A percentile compares a stretch with the other conserved stretches of the same genome.
phyloP scores from a whole-genome alignment of 2,888 invertebrate species.

The Ormyrus labotus region DNA sequence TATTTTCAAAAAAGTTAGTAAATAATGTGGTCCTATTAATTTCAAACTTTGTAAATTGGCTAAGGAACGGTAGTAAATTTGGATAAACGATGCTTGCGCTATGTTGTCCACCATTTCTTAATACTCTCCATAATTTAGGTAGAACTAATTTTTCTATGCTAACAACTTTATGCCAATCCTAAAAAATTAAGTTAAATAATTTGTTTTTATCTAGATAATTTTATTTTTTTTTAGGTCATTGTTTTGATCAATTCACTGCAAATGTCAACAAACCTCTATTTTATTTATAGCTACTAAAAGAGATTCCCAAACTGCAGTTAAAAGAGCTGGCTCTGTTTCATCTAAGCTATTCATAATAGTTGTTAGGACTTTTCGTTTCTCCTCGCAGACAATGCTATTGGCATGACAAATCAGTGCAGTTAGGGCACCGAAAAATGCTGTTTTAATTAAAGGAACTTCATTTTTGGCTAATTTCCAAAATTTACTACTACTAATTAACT shows the following conservation, averaged over 20 bases:
- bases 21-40: constrained; percentile 78
- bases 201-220: neutral
- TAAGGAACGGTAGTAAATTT: constrained; percentile 86
- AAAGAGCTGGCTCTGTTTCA: constrained; percentile 82
- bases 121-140: constrained; percentile 82
- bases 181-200: constrained; percentile 63
- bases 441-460: constrained; percentile 76
- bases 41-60: constrained; percentile 80
- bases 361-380: constrained; percentile 79
- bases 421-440: constrained; percentile 84
- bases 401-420: constrained; percentile 80
- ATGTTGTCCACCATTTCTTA: constrained; percentile 86
- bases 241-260: too few species aligned
- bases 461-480: constrained; percentile 86
- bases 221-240: too few species aligned
- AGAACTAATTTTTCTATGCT: constrained; percentile 86
- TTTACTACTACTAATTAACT: constrained; percentile 79
- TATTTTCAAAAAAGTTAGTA: constrained; percentile 82
- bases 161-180: constrained; percentile 85
- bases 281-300: constrained; percentile 80
- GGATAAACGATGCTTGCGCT: constrained; percentile 85
- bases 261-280: constrained; percentile 76
- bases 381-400: constrained; percentile 77
- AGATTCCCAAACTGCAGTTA: constrained; percentile 86
- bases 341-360: constrained; percentile 82